A percentile compares a stretch with the other conserved stretches of the same genome.
Conservation (phyloP, 1,140 invertebrate genomes). For the Drosophila mojavensis region DNA sequence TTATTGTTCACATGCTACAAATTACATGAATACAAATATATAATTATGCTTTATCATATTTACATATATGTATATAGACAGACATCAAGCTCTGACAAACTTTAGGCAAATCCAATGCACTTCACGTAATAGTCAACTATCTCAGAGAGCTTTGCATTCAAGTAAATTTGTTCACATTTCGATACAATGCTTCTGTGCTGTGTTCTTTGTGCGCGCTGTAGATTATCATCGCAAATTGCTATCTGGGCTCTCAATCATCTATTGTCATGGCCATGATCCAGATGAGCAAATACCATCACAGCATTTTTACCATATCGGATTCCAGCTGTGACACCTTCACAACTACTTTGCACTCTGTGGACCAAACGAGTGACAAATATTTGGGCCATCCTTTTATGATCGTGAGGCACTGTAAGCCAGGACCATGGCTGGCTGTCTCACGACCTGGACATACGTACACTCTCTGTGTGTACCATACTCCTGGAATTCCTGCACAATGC, state of each 20-base stretch:
- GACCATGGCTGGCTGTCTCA: slow-evolving; percentile 61
- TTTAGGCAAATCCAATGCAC: no score
- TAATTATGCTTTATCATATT: no score
- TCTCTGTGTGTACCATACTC: slow-evolving; percentile 45
- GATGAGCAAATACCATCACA: slow-evolving; percentile 35
- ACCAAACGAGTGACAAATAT: slow-evolving; percentile 55
- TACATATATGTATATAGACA: no score
- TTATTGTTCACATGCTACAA: no score
- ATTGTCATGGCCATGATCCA: slow-evolving; percentile 51
- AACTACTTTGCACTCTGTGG: slow-evolving; percentile 2
- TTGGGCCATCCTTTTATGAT: slow-evolving; percentile 72
- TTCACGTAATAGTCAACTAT: background rate
- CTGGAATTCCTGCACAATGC: slow-evolving; percentile 68
- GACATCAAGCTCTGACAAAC: no score
- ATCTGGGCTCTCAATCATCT: slow-evolving; percentile 36
- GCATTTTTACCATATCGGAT: slow-evolving; percentile 53
- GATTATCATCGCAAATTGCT: slow-evolving; percentile 30
- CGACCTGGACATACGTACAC: slow-evolving; percentile 51
- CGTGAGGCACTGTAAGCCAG: slow-evolving; percentile 54
- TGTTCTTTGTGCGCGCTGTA: background rate
- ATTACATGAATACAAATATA: no score
- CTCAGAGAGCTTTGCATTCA: background rate
- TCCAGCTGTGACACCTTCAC: slow-evolving; percentile 52
- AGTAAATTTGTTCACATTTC: slow-evolving; percentile 6
- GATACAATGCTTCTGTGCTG: slow-evolving; percentile 14